Conservation (phyloP, 2,888 invertebrate species). For the Molorchus minor region DNA sequence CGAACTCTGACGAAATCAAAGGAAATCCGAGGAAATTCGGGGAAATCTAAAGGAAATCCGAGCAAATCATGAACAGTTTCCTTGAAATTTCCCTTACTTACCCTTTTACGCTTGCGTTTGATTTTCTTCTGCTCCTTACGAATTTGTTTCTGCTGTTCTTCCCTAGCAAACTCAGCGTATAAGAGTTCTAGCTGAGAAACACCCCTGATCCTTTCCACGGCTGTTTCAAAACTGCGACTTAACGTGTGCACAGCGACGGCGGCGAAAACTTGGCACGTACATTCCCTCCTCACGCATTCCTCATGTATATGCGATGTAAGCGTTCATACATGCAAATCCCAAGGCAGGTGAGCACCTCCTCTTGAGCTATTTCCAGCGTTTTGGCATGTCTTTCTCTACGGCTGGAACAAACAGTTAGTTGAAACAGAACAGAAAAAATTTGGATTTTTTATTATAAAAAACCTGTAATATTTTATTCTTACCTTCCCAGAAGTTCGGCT, state of each 20-base stretch:
- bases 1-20: too few species aligned
- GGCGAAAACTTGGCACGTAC: constrained; percentile 92
- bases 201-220: constrained; percentile 84
- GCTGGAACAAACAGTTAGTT: constrained; percentile 59
- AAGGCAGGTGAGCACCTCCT: constrained; percentile 93
- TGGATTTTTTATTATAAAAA: neutral
- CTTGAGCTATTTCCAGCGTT: constrained; percentile 96
- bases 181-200: constrained; percentile 88
- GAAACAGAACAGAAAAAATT: neutral
- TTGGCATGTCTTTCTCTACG: constrained; percentile 93
- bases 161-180: constrained; percentile 87
- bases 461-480: too few species aligned
- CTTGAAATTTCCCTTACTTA: too few species aligned
- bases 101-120: constrained; percentile 78
- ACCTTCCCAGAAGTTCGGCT: constrained; percentile 91
- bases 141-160: constrained; percentile 85
- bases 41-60: too few species aligned
- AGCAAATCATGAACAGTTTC: too few species aligned
- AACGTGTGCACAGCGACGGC: constrained; percentile 88
- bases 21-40: too few species aligned
- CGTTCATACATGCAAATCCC: constrained; percentile 94
- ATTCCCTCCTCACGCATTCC: constrained; percentile 90
- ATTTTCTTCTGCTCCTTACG: constrained; percentile 89
- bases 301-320: constrained; percentile 85
- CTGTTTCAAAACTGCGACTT: constrained; percentile 88